Base-by-base conservation (phyloP, 1,140 invertebrate genomes). In the Nixonia krombeini region DNA sequence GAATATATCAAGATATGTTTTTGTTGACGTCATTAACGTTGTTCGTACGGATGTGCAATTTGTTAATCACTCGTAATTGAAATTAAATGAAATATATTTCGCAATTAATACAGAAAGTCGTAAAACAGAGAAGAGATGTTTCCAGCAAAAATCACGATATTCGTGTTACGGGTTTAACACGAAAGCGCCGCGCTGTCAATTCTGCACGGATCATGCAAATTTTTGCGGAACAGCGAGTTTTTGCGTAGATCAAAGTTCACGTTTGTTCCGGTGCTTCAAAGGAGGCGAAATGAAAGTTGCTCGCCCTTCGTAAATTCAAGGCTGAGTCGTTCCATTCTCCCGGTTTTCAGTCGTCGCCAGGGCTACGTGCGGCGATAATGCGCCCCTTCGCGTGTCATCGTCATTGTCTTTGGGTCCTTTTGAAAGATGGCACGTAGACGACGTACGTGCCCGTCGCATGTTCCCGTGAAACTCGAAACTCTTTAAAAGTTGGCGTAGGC, bases 401-500 rank as follows among this genome's bases (percentile, higher is more conserved):
- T n/a, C 28, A 50, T 63, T 49, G 51, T 55, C 46, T 37, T 46
- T 50, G 21, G 10, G 10, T 51, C 33, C 15, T 42, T 26, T 64
- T 51, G 10, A 44, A 26, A 38, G 41, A 45, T 49, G 51, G 33
- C 52, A 50, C 52, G 52, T 63, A 46, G 17, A n/a, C 13, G 10
- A 15, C 52, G 52, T 56, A 56, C 52, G 52, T 56, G 52, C 52
- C 37, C 16, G 41, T 37, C 44, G 41, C 17, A 25, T 46, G 49
- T 64, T 40, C 47, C 45, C 46, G 53, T 65, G 53, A 46, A 65
- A 65, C 44, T 47, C 38, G 38, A 65, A 65, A 56, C 55, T 38
- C 49, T 55, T 52, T 41, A 42, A 68, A 57, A 68, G 52, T 50
- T 46, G 38, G 42, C 35, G 37, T 25, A 44, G 57, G 58, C 62